A percentile compares a stretch with the other conserved stretches of the same genome.
Conservation (phyloP, 92 coral and sea anemone genomes). For the Galaxea fascicularis region DNA sequence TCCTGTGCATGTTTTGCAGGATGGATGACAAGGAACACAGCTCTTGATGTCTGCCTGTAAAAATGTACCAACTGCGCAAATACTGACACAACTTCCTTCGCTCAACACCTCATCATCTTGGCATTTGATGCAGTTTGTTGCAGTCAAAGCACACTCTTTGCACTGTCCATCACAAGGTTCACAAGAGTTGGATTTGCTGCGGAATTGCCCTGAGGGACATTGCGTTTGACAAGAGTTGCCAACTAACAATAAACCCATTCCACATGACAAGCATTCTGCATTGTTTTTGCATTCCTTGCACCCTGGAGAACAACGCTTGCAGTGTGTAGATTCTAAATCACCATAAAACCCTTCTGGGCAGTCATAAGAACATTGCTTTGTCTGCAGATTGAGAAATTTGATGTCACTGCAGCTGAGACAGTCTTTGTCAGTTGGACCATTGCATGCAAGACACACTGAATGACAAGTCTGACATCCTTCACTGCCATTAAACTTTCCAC, state of each 20-base stretch:
- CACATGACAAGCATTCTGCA: conserved; percentile 72
- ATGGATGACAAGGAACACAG: conserved; percentile 80
- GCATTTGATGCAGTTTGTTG: conserved; percentile 77
- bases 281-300: conserved; percentile 73
- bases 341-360: conserved; percentile 85
- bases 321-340: conserved; percentile 73
- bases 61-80: conserved; percentile 86
- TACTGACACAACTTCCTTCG: conserved; percentile 65
- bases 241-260: conserved; percentile 69
- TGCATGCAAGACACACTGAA: conserved; percentile 78
- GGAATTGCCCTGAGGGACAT: conserved; percentile 80
- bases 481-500: conserved; percentile 65
- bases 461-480: conserved; percentile 81
- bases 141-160: conserved; percentile 69
- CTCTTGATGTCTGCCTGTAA: conserved; percentile 59
- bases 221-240: conserved; percentile 68
- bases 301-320: conserved; percentile 84
- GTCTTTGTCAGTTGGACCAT: conserved; percentile 76
- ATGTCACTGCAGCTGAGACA: conserved; percentile 92
- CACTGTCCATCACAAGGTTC: conserved; percentile 82
- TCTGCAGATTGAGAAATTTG: conserved; percentile 76
- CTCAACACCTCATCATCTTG: conserved; percentile 61
- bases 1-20: conserved; percentile 88
- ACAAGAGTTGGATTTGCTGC: conserved; percentile 66
- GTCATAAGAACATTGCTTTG: conserved; percentile 75